These are phyloP conservation scores for Pseudochirops corinnae DNA, from an alignment of 2,797 vertebrate species.

Conservation along the genomic window DNA sequence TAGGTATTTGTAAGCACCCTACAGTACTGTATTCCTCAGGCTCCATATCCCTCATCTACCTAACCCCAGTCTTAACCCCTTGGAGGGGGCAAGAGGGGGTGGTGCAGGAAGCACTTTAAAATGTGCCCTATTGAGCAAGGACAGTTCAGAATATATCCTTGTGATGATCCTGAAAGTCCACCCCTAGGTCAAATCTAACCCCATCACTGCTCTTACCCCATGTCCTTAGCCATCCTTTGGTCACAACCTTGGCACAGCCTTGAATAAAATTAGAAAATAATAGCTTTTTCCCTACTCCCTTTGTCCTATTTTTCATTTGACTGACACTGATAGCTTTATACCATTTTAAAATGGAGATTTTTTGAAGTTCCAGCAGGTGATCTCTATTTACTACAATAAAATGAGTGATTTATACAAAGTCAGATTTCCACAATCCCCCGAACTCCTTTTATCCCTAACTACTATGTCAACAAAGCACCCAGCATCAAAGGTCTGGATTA, in stretches of 20 bases:
- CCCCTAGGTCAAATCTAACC: background rate
- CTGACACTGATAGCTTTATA: constrained; percentile 49
- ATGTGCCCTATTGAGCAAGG: background rate
- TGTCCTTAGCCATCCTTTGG: background rate
- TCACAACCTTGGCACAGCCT: constrained; percentile 7
- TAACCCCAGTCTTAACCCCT: background rate
- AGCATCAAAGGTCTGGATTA: constrained; percentile 69
- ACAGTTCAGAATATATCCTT: background rate
- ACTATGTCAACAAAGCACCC: constrained; percentile 66
- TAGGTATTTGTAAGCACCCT: background rate
- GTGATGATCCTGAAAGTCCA: background rate
- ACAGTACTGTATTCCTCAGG: background rate
- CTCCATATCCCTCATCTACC: background rate
- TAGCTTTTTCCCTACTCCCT: constrained; percentile 6
- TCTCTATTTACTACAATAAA: constrained; percentile 74
- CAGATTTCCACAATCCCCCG: constrained; percentile 65
- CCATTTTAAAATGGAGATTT: constrained; percentile 63
- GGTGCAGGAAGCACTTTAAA: background rate
- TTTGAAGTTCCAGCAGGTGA: constrained; percentile 65
- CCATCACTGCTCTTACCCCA: background rate
- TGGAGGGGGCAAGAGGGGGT: background rate
- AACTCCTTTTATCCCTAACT: constrained; percentile 74
- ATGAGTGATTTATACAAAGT: constrained; percentile 75
- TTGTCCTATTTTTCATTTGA: constrained; percentile 59
- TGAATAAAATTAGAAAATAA: constrained; percentile 20